These are phyloP conservation scores for Pipistrellus pipistrellus DNA, from an alignment of 2,797 vertebrate species.

Conservation along the genomic window DNA sequence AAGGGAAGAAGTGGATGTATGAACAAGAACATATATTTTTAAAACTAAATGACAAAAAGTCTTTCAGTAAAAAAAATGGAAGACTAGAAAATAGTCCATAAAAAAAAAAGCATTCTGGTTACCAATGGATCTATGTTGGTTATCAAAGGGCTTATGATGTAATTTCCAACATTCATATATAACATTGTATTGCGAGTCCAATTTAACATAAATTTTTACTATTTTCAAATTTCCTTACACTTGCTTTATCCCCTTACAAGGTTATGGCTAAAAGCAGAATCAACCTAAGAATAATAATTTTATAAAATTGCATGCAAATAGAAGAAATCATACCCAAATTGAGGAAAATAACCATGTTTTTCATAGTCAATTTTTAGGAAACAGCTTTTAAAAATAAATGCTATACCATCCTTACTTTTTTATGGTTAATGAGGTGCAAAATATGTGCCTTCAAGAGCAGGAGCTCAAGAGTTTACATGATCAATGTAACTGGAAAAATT, in stretches of 20 bases:
- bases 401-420: slow-evolving; percentile 55
- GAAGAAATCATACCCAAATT: slow-evolving; percentile 77
- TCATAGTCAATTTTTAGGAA: slow-evolving; percentile 72
- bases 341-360: slow-evolving; percentile 79
- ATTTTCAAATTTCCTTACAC: slow-evolving; percentile 54
- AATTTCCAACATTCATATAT: neutral
- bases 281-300: slow-evolving; percentile 72
- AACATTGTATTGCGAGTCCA: slow-evolving; percentile 6
- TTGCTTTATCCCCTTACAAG: slow-evolving; percentile 59
- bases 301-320: slow-evolving; percentile 80
- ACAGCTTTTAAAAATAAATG: slow-evolving; percentile 80
- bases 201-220: slow-evolving; percentile 26
- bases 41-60: neutral
- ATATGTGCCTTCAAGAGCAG: slow-evolving; percentile 63
- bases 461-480: slow-evolving; percentile 74
- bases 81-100: neutral
- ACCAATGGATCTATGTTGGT: neutral
- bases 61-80: slow-evolving; percentile 10
- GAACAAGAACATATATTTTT: neutral
- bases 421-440: slow-evolving; percentile 73
- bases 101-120: slow-evolving; percentile 31
- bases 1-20: neutral
- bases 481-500: slow-evolving; percentile 69
- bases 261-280: slow-evolving; percentile 69
- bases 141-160: neutral